These are phyloP conservation scores for Clarias macrocephalus DNA, from an alignment of 2,113 vertebrate species.

Conservation along the genomic window DNA sequence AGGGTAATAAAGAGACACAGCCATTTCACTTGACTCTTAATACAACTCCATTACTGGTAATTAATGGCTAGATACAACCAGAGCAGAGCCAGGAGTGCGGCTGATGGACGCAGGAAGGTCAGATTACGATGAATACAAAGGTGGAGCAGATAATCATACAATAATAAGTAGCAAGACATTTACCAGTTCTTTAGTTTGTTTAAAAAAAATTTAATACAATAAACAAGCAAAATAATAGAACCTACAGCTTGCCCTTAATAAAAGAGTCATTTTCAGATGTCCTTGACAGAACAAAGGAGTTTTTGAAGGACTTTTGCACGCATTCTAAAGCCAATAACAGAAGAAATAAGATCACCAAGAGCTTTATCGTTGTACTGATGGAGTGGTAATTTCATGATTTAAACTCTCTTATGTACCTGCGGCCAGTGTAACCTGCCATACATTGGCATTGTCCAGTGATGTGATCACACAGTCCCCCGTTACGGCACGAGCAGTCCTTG, in stretches of 20 bases:
- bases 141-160: slow-evolving; percentile 50
- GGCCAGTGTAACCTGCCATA: slow-evolving; percentile 88
- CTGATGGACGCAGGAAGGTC: slow-evolving; percentile 64
- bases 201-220: neutral
- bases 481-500: slow-evolving; percentile 93
- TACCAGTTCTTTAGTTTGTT: neutral
- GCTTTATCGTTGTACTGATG: neutral
- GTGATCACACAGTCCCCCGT: slow-evolving; percentile 92
- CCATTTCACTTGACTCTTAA: slow-evolving; percentile 72
- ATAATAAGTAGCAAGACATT: slow-evolving; percentile 7
- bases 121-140: slow-evolving; percentile 58
- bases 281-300: slow-evolving; percentile 4
- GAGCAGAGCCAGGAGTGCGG: slow-evolving; percentile 63
- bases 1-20: slow-evolving; percentile 67
- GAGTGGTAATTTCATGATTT: neutral
- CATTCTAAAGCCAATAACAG: neutral
- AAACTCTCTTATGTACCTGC: slow-evolving; percentile 79
- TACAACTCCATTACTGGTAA: slow-evolving; percentile 76
- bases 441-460: slow-evolving; percentile 92
- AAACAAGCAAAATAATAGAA: slow-evolving; percentile 9
- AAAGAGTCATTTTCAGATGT: neutral
- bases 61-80: slow-evolving; percentile 72
- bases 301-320: neutral
- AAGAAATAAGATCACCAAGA: neutral
- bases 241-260: neutral